Evolutionary conservation across 2,888 invertebrate genomes (phyloP), one percentile per base, ranked within the genome.

Genomic region (Elgonia sp.): DNA sequence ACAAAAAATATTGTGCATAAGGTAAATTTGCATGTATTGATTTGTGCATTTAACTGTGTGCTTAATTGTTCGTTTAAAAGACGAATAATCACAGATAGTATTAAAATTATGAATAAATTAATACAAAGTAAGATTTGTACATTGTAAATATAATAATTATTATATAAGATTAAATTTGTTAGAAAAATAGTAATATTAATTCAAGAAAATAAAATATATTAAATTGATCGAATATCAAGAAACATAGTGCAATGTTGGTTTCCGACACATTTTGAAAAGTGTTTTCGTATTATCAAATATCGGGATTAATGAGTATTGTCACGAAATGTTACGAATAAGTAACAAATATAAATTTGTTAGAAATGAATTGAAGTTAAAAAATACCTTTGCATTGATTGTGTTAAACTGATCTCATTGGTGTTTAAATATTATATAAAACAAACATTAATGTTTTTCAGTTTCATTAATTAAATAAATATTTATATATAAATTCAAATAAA

Each of bases 31-130:
- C 76, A 42, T 76, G 76, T 21, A 75, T 83, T 55, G 60, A 80
- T 83, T 80, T 86, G 79, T 85, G 82, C 83, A 83, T 69, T 82
- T 83, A 65, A 70, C 40, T 50, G 63, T 77, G 67, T 86, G 40
- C 60, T 84, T 50, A 73, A 72, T 14, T 75, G 76, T 83, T 80
- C 42, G 50, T 80, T 86, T 42, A 46, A 80, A 89, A 75, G 65
- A 76, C 80, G 72, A 76, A 86, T 86, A 86, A 89, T 86, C 84
- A 84, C 86, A 89, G 88, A 86, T 46, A 46, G 14, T 1, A 29
- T 29, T 57, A 84, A 70, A 63, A 70, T 84, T 14, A 42, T 8
- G 80, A 83, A 50, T 40, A 21, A 86, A 67, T 20, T 16, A 53
- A 73, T 18, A 4, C 16, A 67, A 75, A 69, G 50, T 37, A 70